Percentiles rank a stretch among this genome's conserved stretches.
Evolutionary conservation across 2,888 invertebrate genomes (phyloP).

Genomic region (Listrodromus nycthemerus): DNA sequence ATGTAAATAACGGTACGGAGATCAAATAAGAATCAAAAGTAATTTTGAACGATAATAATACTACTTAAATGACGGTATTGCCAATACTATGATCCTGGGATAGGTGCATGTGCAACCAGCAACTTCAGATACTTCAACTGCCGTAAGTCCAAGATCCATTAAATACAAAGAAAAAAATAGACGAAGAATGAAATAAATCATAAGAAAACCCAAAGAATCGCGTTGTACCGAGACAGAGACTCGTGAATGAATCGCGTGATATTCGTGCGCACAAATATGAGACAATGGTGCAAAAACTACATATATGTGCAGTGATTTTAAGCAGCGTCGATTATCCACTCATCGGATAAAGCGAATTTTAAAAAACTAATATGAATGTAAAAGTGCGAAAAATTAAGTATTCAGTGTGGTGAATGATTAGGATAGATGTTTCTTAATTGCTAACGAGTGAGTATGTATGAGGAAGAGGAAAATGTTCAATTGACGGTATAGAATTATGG

Average conservation of each 20-base stretch:
- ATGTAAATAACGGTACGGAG: constrained; percentile 79
- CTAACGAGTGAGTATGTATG: constrained; percentile 37
- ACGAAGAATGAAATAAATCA: constrained; percentile 33
- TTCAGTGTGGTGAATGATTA: constrained; percentile 46
- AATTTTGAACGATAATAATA: constrained; percentile 68
- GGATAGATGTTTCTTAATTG: constrained; percentile 53
- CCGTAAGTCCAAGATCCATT: constrained; percentile 55
- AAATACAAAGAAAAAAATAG: constrained; percentile 42
- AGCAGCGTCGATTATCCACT: constrained; percentile 34
- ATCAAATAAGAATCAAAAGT: constrained; percentile 74
- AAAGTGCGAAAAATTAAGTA: constrained; percentile 48
- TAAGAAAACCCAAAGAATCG: constrained; percentile 34
- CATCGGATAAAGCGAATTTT: constrained; percentile 56
- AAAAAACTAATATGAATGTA: constrained; percentile 64
- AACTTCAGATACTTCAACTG: constrained; percentile 70
- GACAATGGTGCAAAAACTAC: constrained; percentile 50
- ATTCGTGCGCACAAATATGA: constrained; percentile 39
- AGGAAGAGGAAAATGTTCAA: constrained; percentile 34
- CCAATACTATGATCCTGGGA: constrained; percentile 78
- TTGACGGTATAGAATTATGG: constrained; percentile 48
- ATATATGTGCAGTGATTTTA: constrained; percentile 61
- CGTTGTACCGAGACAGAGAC: constrained; percentile 56
- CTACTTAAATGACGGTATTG: constrained; percentile 51
- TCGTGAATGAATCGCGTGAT: constrained; percentile 40
- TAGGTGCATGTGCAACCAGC: constrained; percentile 82